phyloP scores from a whole-genome alignment of 2,888 invertebrate species.

The Globia sparganii region DNA sequence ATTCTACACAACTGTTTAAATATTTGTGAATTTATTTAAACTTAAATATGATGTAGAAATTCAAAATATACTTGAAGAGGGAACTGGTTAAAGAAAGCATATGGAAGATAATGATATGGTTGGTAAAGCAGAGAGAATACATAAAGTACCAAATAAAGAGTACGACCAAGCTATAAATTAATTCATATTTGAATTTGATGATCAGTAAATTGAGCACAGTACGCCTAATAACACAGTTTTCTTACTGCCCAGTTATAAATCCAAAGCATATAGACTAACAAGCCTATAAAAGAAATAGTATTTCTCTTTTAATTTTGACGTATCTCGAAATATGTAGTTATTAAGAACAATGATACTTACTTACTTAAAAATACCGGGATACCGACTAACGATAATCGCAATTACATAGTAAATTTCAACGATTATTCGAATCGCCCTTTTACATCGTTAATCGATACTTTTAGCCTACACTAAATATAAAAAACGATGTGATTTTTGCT shows the following conservation, averaged over 20 bases:
- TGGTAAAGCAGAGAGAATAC: background rate
- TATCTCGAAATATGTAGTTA: constrained; percentile 44
- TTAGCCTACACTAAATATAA: constrained; percentile 50
- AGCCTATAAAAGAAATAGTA: constrained; percentile 32
- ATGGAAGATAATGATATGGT: background rate
- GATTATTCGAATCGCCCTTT: constrained; percentile 59
- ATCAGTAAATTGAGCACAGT: constrained; percentile 9
- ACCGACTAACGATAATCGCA: constrained; percentile 39
- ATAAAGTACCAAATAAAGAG: background rate
- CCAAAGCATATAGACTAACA: constrained; percentile 5
- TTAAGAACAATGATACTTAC: constrained; percentile 53
- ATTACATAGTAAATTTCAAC: constrained; percentile 56
- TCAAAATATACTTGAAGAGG: background rate
- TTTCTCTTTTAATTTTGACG: too few relatives aligned
- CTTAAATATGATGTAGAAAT: background rate
- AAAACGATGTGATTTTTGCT: constrained; percentile 50
- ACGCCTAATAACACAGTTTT: constrained; percentile 5
- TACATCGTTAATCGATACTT: constrained; percentile 50
- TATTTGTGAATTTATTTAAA: constrained; percentile 42
- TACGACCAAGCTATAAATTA: background rate
- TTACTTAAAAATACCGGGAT: constrained; percentile 56
- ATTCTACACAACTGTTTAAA: constrained; percentile 49
- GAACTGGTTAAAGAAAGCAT: background rate
- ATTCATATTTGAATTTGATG: background rate
- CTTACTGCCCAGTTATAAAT: constrained; percentile 3